phyloP scores from a whole-genome alignment of 2,113 vertebrate species.

The Hiodon alosoides region DNA sequence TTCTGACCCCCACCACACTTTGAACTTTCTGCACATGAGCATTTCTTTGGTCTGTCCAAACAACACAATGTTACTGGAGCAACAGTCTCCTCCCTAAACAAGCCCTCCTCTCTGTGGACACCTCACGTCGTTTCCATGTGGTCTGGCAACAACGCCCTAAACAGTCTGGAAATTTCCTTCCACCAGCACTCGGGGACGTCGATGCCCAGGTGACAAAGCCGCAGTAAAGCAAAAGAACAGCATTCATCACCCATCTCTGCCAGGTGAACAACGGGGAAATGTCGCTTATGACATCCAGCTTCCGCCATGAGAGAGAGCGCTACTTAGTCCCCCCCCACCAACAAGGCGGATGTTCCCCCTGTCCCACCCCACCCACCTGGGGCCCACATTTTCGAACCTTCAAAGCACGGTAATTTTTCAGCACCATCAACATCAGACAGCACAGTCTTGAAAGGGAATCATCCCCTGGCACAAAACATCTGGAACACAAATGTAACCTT shows the following conservation, averaged over 20 bases:
- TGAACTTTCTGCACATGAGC: background rate
- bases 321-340: background rate
- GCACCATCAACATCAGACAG: background rate
- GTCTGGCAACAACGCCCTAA: background rate
- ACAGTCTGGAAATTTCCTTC: background rate
- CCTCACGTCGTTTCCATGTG: background rate
- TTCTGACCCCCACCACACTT: background rate
- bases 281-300: background rate
- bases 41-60: background rate
- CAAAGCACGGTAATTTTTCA: background rate
- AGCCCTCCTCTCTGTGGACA: background rate
- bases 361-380: slow-evolving; percentile 36
- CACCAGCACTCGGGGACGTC: background rate
- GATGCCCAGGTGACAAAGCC: too few relatives aligned
- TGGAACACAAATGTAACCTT: background rate
- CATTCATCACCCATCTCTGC: background rate
- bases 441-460: background rate
- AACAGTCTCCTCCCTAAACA: background rate
- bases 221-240: background rate
- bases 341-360: slow-evolving; percentile 31
- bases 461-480: background rate
- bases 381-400: background rate
- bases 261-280: background rate
- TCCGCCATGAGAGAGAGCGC: background rate
- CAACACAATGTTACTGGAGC: background rate